Conservation (phyloP, 2,888 invertebrate species). For the Lordiphosa andalusiaca region DNA sequence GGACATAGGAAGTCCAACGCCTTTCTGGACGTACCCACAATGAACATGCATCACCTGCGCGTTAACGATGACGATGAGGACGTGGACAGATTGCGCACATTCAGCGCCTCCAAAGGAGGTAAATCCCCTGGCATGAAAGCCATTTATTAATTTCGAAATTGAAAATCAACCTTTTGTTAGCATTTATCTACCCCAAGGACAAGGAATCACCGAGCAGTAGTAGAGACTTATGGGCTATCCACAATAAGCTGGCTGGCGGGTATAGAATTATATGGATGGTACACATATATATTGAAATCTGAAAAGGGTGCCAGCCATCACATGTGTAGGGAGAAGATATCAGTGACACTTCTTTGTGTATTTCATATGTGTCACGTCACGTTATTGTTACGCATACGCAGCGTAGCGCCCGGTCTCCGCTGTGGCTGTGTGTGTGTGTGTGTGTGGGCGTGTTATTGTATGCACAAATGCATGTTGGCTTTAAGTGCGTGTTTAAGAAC, state of each 20-base stretch:
- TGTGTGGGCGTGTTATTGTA: slow-evolving; percentile 18
- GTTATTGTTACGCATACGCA: slow-evolving; percentile 62
- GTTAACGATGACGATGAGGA: slow-evolving; percentile 86
- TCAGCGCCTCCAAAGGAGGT: slow-evolving; percentile 95
- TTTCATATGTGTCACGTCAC: slow-evolving; percentile 63
- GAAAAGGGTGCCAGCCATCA: slow-evolving; percentile 39
- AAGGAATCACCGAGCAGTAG: neutral
- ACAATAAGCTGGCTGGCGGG: slow-evolving; percentile 14
- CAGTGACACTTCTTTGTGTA: slow-evolving; percentile 35
- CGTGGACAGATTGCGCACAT: slow-evolving; percentile 93
- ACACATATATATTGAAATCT: slow-evolving; percentile 58
- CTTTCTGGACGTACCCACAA: slow-evolving; percentile 85
- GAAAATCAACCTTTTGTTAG: slow-evolving; percentile 50
- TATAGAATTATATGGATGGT: slow-evolving; percentile 42
- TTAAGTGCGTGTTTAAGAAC: slow-evolving; percentile 66
- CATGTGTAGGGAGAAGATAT: slow-evolving; percentile 39
- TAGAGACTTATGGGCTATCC: slow-evolving; percentile 9
- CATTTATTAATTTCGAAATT: slow-evolving; percentile 63
- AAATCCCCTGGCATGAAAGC: slow-evolving; percentile 51
- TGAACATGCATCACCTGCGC: slow-evolving; percentile 80
- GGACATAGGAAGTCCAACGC: slow-evolving; percentile 85
- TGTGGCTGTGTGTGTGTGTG: neutral
- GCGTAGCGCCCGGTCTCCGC: slow-evolving; percentile 18
- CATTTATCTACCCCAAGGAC: slow-evolving; percentile 6
- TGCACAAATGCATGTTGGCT: slow-evolving; percentile 53